Evolutionary conservation across 2,113 vertebrate species (phyloP).

Genomic region (Monopterus albus): DNA sequence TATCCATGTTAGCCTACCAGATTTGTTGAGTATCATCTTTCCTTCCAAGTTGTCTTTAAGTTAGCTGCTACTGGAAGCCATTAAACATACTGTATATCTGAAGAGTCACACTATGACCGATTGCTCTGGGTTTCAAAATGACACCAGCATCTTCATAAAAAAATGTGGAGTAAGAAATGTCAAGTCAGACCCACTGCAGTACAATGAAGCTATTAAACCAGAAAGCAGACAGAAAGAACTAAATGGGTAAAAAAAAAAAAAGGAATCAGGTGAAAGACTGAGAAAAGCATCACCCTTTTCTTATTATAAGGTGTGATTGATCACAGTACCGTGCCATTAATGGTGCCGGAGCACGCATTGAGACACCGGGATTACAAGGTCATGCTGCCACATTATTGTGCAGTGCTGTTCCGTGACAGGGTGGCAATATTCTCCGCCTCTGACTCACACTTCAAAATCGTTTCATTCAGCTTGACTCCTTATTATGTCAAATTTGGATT

Average conservation of each 20-base stretch:
- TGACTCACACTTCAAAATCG: constrained; percentile 4
- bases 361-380: constrained; percentile 56
- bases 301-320: constrained; percentile 64
- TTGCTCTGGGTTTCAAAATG: constrained; percentile 32
- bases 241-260: constrained; percentile 27
- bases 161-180: constrained; percentile 6
- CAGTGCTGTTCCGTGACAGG: constrained; percentile 32
- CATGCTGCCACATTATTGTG: constrained; percentile 43
- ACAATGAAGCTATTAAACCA: constrained; percentile 33
- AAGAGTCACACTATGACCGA: constrained; percentile 16
- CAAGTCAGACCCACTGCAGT: not conserved
- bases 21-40: constrained; percentile 12
- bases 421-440: constrained; percentile 16
- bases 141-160: constrained; percentile 24
- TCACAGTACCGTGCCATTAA: constrained; percentile 59
- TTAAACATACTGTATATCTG: not conserved
- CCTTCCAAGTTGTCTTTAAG: too few species aligned
- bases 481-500: constrained; percentile 10
- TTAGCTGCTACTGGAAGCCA: too few species aligned
- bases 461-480: constrained; percentile 1
- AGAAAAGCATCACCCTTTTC: constrained; percentile 44
- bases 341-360: constrained; percentile 50
- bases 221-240: constrained; percentile 11
- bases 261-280: constrained; percentile 20
- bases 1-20: not conserved